Evolutionary conservation across 1,140 invertebrate genomes (phyloP).

Genomic region (Drosophila lacteicornis): DNA sequence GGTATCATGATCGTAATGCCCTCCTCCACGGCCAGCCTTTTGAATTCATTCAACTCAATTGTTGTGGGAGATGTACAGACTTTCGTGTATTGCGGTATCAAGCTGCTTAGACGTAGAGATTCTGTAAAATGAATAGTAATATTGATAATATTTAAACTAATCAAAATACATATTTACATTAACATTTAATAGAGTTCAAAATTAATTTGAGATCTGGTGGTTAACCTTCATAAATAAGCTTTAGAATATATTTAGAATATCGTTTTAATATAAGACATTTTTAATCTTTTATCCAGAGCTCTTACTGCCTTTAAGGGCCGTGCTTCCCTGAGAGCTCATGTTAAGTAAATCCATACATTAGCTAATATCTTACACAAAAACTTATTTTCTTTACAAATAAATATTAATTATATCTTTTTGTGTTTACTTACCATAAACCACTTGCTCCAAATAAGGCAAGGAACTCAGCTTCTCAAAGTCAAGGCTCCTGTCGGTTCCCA

Average conservation of each 20-base stretch:
- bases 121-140: slow-evolving; percentile 34
- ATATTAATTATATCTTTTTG: background rate
- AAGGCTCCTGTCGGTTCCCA: slow-evolving; percentile 15
- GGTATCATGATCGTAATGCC: slow-evolving; percentile 87
- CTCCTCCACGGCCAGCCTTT: slow-evolving; percentile 69
- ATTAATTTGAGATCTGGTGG: no score
- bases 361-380: no score
- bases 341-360: no score
- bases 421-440: slow-evolving; percentile 70
- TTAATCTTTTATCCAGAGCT: no score
- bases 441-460: slow-evolving; percentile 75
- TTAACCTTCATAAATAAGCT: no score
- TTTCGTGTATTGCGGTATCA: slow-evolving; percentile 71
- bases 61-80: slow-evolving; percentile 65
- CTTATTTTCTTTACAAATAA: background rate
- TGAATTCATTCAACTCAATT: slow-evolving; percentile 44
- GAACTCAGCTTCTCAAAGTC: slow-evolving; percentile 56
- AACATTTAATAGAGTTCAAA: no score
- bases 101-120: slow-evolving; percentile 72
- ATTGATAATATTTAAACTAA: no score
- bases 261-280: no score
- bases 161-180: no score
- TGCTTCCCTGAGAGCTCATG: no score
- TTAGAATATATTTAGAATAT: no score
- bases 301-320: no score